Evolutionary conservation across 2,888 invertebrate genomes (phyloP).

Genomic region (Margaritifera margaritifera): DNA sequence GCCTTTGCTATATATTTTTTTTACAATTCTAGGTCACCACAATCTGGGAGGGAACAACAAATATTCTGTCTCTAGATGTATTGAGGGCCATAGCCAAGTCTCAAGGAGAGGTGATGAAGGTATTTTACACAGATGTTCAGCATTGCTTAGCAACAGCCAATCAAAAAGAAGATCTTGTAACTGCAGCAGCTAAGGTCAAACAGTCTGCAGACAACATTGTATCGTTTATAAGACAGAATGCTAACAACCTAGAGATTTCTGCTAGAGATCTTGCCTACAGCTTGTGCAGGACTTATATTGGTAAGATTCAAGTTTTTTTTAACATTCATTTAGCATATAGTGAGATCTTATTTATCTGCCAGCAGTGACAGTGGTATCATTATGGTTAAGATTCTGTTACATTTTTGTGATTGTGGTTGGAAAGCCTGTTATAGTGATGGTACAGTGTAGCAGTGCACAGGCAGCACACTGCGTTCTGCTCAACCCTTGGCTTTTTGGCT

Average conservation of each 20-base stretch:
- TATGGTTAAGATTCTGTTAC: no score
- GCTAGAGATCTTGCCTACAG: constrained; percentile 75
- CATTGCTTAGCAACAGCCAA: constrained; percentile 43
- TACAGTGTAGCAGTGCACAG: no score
- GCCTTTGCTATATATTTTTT: not conserved
- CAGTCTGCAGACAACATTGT: constrained; percentile 37
- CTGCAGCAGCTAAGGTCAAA: constrained; percentile 45
- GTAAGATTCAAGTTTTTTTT: constrained; percentile 43
- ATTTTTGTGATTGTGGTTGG: no score
- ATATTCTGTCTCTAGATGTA: constrained; percentile 76
- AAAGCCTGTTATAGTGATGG: no score
- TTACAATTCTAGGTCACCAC: constrained; percentile 73
- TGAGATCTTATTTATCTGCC: no score
- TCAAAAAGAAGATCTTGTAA: constrained; percentile 25
- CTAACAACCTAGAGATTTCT: constrained; percentile 67
- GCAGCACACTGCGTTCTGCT: no score
- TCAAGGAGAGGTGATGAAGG: constrained; percentile 71
- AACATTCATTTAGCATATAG: no score
- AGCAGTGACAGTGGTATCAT: no score
- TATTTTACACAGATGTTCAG: constrained; percentile 65
- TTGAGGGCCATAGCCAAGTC: constrained; percentile 75
- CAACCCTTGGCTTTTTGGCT: no score
- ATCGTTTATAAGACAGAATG: constrained; percentile 22
- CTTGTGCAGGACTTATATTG: constrained; percentile 72
- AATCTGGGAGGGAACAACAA: constrained; percentile 79